phyloP scores from a whole-genome alignment of 2,888 invertebrate genomes.

The Drosophila imparisetae region DNA sequence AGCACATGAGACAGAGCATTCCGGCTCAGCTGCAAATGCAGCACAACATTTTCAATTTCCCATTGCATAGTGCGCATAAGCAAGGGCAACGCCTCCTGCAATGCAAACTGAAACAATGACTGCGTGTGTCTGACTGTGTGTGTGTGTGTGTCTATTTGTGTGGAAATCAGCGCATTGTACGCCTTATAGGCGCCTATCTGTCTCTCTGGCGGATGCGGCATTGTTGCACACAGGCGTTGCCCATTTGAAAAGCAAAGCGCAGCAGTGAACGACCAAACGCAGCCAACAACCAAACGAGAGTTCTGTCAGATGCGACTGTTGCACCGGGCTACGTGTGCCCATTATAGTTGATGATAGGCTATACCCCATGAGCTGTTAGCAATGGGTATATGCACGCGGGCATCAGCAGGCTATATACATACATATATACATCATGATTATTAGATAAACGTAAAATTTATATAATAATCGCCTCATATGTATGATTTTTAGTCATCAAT shows the following conservation, averaged over 20 bases:
- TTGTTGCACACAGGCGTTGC: conserved; percentile 45
- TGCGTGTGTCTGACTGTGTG: not conserved
- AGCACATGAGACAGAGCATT: conserved; percentile 30
- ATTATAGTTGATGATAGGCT: conserved; percentile 18
- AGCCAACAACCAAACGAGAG: conserved; percentile 34
- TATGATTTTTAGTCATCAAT: not conserved
- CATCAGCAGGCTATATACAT: not conserved
- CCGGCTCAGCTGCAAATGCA: conserved; percentile 23
- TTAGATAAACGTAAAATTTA: not conserved
- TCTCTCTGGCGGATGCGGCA: conserved; percentile 54
- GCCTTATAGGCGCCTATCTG: conserved; percentile 38
- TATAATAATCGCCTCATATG: not conserved
- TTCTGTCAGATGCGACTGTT: conserved; percentile 46
- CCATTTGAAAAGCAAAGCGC: conserved; percentile 27
- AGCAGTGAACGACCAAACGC: conserved; percentile 37
- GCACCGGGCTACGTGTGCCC: conserved; percentile 35
- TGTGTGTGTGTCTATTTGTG: conserved; percentile 2
- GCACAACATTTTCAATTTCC: conserved; percentile 56
- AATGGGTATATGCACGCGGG: not conserved
- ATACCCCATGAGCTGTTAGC: not conserved
- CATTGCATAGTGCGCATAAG: conserved; percentile 32
- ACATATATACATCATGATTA: not conserved
- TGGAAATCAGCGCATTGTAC: conserved; percentile 52
- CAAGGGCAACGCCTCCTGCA: conserved; percentile 35
- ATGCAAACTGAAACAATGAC: conserved; percentile 18